Evolutionary conservation across 2,888 invertebrate genomes (phyloP).

Genomic region (Hypomecis atomaria): DNA sequence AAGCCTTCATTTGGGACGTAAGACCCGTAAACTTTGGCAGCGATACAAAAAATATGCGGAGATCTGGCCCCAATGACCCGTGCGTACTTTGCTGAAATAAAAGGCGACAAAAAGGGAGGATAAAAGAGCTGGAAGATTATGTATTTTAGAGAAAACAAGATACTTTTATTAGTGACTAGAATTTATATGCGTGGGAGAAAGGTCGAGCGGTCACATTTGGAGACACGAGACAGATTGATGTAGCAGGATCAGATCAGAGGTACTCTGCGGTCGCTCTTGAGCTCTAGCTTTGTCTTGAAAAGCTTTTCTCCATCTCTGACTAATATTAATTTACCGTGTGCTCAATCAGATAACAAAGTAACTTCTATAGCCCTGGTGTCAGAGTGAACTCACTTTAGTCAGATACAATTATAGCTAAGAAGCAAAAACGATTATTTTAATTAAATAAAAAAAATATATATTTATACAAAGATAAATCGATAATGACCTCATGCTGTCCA

Average conservation of each 20-base stretch:
- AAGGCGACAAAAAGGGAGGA: constrained; percentile 26
- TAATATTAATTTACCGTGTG: not conserved
- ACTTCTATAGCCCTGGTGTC: no score
- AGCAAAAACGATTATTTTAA: not conserved
- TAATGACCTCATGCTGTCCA: constrained; percentile 6
- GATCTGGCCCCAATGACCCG: constrained; percentile 24
- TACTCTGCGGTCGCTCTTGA: constrained; percentile 4
- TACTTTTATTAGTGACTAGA: constrained; percentile 13
- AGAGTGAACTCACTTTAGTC: no score
- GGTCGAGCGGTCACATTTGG: constrained; percentile 24
- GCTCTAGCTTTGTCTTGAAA: constrained; percentile 8
- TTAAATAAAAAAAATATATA: not conserved
- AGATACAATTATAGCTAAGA: not conserved
- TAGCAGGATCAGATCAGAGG: constrained; percentile 9
- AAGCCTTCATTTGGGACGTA: constrained; percentile 34
- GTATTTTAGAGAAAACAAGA: constrained; percentile 19
- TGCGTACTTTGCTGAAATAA: constrained; percentile 23
- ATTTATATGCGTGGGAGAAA: constrained; percentile 24
- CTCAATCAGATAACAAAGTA: no score
- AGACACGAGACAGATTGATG: constrained; percentile 25
- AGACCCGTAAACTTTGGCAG: constrained; percentile 32
- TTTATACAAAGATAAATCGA: not conserved
- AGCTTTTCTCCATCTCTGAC: not conserved
- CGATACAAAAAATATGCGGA: constrained; percentile 38
- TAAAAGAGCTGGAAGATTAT: constrained; percentile 8